These are phyloP conservation scores for Calcarius ornatus DNA, from an alignment of 2,113 vertebrate species.

Conservation along the genomic window DNA sequence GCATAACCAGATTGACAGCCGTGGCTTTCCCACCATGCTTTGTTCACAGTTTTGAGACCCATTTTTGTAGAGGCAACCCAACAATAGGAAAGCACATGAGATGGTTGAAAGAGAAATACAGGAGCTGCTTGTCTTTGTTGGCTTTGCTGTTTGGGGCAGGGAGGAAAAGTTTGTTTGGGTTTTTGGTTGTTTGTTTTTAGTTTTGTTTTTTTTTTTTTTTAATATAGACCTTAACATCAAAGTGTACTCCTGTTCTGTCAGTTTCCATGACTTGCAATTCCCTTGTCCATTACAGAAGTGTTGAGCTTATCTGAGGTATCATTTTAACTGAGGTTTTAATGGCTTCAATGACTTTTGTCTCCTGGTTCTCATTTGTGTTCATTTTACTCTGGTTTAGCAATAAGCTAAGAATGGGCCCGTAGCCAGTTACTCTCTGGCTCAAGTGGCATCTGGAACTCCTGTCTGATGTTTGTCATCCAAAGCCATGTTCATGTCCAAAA, in stretches of 20 bases:
- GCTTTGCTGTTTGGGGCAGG: neutral
- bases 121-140: neutral
- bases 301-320: neutral
- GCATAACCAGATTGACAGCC: neutral
- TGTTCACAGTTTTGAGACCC: neutral
- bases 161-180: rapidly evolving
- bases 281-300: neutral
- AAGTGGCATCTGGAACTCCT: neutral
- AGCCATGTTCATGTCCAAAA: neutral
- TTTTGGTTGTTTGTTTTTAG: too few species aligned
- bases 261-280: neutral
- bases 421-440: neutral
- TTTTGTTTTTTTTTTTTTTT: neutral
- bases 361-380: neutral
- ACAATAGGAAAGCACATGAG: neutral
- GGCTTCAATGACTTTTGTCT: neutral
- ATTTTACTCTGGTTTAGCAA: neutral
- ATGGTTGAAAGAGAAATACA: neutral
- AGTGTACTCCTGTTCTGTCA: neutral
- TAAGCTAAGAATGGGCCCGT: neutral
- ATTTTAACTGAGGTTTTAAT: neutral
- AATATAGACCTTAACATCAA: neutral
- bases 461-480: neutral
- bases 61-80: neutral
- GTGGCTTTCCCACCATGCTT: neutral